phyloP scores from a whole-genome alignment of 2,797 vertebrate genomes.

The Petrocephalus sullivani region DNA sequence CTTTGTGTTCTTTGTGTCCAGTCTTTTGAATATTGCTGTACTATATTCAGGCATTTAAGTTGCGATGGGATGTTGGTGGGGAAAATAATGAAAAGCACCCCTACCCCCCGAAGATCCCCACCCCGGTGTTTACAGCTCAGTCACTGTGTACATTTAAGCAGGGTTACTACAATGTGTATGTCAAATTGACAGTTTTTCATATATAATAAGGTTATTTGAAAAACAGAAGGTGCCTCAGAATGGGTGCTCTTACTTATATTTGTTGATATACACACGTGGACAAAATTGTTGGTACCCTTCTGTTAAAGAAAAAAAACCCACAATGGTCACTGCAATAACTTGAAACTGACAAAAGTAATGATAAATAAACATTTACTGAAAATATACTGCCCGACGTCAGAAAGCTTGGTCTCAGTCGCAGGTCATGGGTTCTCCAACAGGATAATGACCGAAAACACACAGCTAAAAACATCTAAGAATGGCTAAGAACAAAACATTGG shows the following conservation, averaged over 20 bases:
- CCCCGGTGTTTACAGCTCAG: background rate
- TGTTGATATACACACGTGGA: background rate
- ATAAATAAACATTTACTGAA: no score
- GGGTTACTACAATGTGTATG: background rate
- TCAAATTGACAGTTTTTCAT: background rate
- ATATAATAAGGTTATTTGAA: background rate
- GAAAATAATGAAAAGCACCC: background rate
- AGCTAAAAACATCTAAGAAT: no score
- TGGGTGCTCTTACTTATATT: background rate
- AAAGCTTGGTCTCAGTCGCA: no score
- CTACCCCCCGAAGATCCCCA: background rate
- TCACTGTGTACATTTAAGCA: background rate
- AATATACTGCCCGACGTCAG: no score
- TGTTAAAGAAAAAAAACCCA: background rate
- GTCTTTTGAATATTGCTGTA: background rate
- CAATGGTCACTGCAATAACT: background rate
- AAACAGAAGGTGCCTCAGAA: background rate
- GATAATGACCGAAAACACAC: no score
- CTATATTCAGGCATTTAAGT: background rate
- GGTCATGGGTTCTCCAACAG: no score
- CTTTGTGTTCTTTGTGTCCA: background rate
- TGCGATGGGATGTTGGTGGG: background rate
- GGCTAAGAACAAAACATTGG: no score
- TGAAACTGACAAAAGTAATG: background rate
- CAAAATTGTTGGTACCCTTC: background rate